Conservation (phyloP, 2,113 vertebrate genomes). For the Piprites chloris region DNA sequence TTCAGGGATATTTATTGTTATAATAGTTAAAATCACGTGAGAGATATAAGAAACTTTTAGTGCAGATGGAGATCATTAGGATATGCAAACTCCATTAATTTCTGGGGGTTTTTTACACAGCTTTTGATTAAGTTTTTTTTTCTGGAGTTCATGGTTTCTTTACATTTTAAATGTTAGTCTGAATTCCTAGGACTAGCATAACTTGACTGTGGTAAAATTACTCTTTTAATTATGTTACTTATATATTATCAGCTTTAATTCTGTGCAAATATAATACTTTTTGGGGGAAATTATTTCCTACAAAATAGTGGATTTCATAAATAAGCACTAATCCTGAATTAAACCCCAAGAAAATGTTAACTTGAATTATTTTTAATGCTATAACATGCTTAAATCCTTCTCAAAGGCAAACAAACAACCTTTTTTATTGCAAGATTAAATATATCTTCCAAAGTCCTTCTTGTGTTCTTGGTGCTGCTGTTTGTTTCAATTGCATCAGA, state of each 20-base stretch:
- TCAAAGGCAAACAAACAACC: neutral
- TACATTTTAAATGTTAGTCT: neutral
- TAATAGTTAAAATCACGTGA: neutral
- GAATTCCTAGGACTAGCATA: neutral
- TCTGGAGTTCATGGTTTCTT: neutral
- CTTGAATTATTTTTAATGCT: neutral
- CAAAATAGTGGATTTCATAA: neutral
- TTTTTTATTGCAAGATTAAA: neutral
- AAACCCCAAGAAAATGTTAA: neutral
- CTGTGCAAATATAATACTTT: neutral
- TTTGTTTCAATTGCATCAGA: neutral
- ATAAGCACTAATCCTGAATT: neutral
- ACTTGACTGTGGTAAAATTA: neutral
- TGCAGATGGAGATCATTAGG: neutral
- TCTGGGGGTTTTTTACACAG: neutral
- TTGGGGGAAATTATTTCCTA: neutral
- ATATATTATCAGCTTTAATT: neutral
- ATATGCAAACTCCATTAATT: neutral
- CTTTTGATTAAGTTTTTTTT: neutral
- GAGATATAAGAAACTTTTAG: neutral
- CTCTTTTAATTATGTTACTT: neutral
- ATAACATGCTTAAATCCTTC: neutral
- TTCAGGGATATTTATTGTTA: neutral
- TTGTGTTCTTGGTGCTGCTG: neutral
- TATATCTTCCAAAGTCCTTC: neutral